A percentile compares a stretch with the other conserved stretches of the same genome.
phyloP scores from a whole-genome alignment of 92 coral and sea anemone genomes.

The Epizoanthus fatuus region DNA sequence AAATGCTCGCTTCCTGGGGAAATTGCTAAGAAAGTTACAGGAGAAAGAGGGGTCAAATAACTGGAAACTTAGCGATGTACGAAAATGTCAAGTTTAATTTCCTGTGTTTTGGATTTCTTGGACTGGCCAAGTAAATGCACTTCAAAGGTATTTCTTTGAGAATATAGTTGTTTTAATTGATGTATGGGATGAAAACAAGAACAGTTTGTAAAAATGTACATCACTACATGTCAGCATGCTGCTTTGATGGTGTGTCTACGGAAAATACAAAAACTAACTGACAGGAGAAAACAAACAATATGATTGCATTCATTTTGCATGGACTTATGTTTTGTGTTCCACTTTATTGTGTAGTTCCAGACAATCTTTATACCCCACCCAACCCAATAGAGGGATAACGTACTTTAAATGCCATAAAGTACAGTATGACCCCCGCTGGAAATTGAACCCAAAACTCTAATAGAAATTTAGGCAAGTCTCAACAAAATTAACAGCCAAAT shows the following conservation, averaged over 20 bases:
- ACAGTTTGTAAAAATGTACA: slow-evolving; percentile 49
- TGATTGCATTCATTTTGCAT: too few species aligned
- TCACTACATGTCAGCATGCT: slow-evolving; percentile 46
- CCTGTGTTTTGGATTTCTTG: neutral
- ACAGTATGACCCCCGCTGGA: too few species aligned
- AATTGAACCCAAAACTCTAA: too few species aligned
- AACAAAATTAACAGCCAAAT: slow-evolving; percentile 45
- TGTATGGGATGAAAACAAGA: slow-evolving; percentile 39
- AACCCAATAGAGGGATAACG: too few species aligned
- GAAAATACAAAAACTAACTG: slow-evolving; percentile 47
- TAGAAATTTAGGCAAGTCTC: neutral
- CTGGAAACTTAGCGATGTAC: slow-evolving; percentile 45
- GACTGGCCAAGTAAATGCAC: too few species aligned
- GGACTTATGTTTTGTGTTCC: too few species aligned
- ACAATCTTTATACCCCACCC: too few species aligned
- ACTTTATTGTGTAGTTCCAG: too few species aligned
- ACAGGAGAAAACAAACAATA: slow-evolving; percentile 43
- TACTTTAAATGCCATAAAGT: too few species aligned
- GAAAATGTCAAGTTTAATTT: slow-evolving; percentile 38
- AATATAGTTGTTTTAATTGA: too few species aligned
- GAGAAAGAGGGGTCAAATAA: slow-evolving; percentile 54
- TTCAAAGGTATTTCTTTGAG: slow-evolving; percentile 49
- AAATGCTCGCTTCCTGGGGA: slow-evolving; percentile 28
- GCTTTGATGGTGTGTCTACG: too few species aligned
- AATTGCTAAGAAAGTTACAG: slow-evolving; percentile 37